Evolutionary conservation across 1,140 invertebrate genomes (phyloP).

Genomic region (Bombus superbus): DNA sequence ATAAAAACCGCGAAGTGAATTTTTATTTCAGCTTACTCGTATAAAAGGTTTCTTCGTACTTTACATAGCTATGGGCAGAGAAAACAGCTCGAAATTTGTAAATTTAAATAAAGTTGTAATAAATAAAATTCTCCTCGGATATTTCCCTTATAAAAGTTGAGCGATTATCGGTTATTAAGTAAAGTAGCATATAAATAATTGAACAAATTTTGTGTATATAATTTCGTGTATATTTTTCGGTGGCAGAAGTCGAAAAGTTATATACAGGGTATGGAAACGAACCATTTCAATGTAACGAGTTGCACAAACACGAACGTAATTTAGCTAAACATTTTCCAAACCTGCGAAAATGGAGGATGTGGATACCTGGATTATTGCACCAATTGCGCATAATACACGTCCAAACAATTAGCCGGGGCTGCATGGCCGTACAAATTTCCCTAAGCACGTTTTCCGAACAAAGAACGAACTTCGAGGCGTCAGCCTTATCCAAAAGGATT

Average conservation of each 20-base stretch:
- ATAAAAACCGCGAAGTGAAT: not conserved
- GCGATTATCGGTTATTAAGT: too few species aligned
- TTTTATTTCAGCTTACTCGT: not conserved
- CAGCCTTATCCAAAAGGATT: conserved; percentile 35
- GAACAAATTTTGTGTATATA: too few species aligned
- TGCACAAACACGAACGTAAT: not conserved
- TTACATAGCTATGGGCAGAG: too few species aligned
- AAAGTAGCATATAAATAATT: too few species aligned
- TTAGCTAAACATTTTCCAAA: not conserved
- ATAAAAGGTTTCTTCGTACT: not conserved
- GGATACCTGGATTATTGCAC: not conserved
- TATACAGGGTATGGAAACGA: too few species aligned
- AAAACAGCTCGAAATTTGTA: too few species aligned
- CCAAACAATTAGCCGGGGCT: conserved; percentile 2
- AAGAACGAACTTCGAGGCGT: conserved; percentile 36
- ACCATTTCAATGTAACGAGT: not conserved
- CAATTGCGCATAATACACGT: conserved; percentile 2
- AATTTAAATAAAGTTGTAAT: too few species aligned
- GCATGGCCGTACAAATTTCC: not conserved
- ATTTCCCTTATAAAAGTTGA: not conserved
- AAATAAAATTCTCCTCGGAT: not conserved
- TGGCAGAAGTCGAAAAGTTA: not conserved
- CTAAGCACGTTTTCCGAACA: conserved; percentile 22
- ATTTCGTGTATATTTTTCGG: not conserved
- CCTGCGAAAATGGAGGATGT: not conserved